Percentiles rank a stretch among this genome's conserved stretches.
phyloP scores from a whole-genome alignment of 2,797 vertebrate genomes.

The Sebastes itinus region DNA sequence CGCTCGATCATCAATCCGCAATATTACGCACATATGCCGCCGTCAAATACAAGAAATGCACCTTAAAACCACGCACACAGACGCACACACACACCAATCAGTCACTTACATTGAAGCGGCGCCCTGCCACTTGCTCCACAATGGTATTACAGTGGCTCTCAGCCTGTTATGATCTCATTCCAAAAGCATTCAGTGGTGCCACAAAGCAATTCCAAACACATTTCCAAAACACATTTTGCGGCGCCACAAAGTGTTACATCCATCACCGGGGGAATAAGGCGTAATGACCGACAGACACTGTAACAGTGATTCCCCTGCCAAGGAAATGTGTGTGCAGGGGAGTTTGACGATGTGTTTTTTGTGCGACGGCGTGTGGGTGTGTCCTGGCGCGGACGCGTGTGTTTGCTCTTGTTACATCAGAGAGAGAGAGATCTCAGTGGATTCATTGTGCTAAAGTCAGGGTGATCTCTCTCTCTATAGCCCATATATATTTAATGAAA shows the following conservation, averaged over 20 bases:
- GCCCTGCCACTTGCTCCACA: conserved; percentile 73
- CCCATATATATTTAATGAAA: conserved; percentile 58
- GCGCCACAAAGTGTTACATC: conserved; percentile 79
- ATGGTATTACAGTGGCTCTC: conserved; percentile 74
- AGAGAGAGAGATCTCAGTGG: conserved; percentile 22
- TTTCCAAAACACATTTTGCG: conserved; percentile 78
- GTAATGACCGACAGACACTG: conserved; percentile 74
- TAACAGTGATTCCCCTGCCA: conserved; percentile 71
- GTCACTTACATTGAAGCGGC: conserved; percentile 59
- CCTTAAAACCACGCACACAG: conserved; percentile 22
- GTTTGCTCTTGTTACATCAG: not conserved
- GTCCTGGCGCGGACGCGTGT: not conserved
- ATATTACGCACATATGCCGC: not conserved
- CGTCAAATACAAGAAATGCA: conserved; percentile 41
- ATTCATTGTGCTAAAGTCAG: conserved; percentile 34
- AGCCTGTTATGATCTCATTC: conserved; percentile 80
- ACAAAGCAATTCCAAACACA: conserved; percentile 82
- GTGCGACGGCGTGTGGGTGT: not conserved
- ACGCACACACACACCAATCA: conserved; percentile 40
- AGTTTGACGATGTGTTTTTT: not conserved
- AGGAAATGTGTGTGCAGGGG: conserved; percentile 26
- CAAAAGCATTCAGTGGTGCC: conserved; percentile 73
- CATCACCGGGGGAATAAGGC: conserved; percentile 78
- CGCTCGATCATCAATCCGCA: not conserved
- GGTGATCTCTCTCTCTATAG: conserved; percentile 24